Conservation (phyloP, 1,140 invertebrate genomes). For the Chlorops oryzae region DNA sequence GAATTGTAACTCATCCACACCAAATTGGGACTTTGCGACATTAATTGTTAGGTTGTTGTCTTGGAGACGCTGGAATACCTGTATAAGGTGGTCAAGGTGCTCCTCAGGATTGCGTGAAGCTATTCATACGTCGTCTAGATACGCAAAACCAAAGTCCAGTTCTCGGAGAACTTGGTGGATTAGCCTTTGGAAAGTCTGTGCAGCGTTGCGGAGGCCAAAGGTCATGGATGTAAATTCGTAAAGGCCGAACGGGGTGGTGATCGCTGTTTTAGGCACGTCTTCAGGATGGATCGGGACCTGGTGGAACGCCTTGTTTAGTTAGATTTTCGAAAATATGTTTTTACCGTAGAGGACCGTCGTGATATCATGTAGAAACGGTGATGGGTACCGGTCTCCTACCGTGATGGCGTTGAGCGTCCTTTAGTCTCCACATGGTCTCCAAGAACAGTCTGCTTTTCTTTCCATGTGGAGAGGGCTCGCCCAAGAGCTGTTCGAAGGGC, state of each 20-base stretch:
- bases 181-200: no score
- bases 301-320: no score
- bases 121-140: no score
- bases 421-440: conserved; percentile 17
- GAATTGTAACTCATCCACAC: conserved; percentile 12
- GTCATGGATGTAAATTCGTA: no score
- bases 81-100: conserved; percentile 25
- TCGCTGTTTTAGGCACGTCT: no score
- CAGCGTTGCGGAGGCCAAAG: no score
- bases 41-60: conserved; percentile 34
- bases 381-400: conserved; percentile 8
- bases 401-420: conserved; percentile 9
- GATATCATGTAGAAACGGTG: conserved; percentile 13
- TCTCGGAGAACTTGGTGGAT: no score
- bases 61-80: conserved; percentile 23
- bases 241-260: no score
- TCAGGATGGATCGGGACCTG: no score
- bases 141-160: no score
- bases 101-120: conserved; percentile 27
- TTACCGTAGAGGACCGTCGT: conserved; percentile 9
- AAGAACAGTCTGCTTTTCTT: conserved; percentile 3
- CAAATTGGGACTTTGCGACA: conserved; percentile 28
- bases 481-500: neutral
- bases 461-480: neutral
- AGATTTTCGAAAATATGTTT: conserved; percentile 13